These are phyloP conservation scores for Diprion similis DNA, from an alignment of 1,140 invertebrate genomes.

Conservation along the genomic window DNA sequence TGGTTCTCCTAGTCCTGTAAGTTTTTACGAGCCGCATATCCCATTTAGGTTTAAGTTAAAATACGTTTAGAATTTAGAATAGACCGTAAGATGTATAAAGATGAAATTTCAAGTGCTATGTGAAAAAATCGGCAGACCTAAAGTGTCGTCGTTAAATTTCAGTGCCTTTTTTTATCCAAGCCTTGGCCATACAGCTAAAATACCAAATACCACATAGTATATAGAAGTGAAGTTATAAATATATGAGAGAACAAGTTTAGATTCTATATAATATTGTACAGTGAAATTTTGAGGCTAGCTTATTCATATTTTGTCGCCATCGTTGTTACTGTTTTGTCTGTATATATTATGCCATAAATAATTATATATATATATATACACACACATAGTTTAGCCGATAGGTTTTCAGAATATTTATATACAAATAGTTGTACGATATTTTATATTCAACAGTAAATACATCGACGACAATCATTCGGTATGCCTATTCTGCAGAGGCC, in stretches of 20 bases:
- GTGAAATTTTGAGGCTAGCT: too few relatives aligned
- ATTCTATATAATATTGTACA: too few relatives aligned
- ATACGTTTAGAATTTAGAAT: too few relatives aligned
- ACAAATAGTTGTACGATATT: slow-evolving; percentile 16
- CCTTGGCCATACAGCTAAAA: slow-evolving; percentile 28
- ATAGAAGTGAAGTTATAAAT: too few relatives aligned
- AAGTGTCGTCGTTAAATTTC: neutral
- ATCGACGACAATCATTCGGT: too few relatives aligned
- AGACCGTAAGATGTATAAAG: too few relatives aligned
- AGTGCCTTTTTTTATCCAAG: neutral
- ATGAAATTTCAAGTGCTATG: neutral
- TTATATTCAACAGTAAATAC: neutral
- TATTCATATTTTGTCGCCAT: neutral
- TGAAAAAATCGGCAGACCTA: neutral
- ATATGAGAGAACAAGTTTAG: too few relatives aligned
- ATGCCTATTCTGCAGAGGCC: slow-evolving; percentile 14
- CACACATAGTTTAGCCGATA: neutral
- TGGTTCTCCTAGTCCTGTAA: neutral
- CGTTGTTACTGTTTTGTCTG: slow-evolving; percentile 1
- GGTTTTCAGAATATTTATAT: slow-evolving; percentile 13
- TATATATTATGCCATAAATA: neutral
- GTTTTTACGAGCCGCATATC: neutral
- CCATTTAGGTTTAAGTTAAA: too few relatives aligned
- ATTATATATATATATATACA: slow-evolving; percentile 18
- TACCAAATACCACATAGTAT: slow-evolving; percentile 26